A percentile compares a stretch with the other conserved stretches of the same genome.
phyloP scores from a whole-genome alignment of 2,797 vertebrate species.

The Crypturellus tataupa region DNA sequence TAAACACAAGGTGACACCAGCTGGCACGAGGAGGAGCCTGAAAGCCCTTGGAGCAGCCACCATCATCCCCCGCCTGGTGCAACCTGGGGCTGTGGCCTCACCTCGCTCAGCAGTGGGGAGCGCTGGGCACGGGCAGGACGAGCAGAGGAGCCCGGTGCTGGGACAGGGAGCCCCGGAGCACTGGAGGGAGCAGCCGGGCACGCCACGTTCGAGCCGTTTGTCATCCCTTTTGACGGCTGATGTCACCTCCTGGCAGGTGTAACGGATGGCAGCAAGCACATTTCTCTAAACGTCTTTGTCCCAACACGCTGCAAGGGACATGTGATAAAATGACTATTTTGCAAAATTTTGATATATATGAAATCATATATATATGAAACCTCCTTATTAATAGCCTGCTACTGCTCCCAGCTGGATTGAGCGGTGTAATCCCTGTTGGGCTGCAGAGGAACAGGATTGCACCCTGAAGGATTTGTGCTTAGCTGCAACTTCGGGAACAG shows the following conservation, averaged over 20 bases:
- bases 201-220: slow-evolving; percentile 41
- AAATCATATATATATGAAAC: not conserved
- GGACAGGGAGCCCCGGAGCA: slow-evolving; percentile 23
- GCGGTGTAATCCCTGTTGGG: slow-evolving; percentile 33
- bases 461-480: slow-evolving; percentile 73
- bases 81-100: not conserved
- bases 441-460: slow-evolving; percentile 53
- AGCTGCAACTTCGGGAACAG: slow-evolving; percentile 70
- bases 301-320: slow-evolving; percentile 64
- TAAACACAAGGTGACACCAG: not conserved
- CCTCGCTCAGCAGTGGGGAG: not conserved
- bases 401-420: slow-evolving; percentile 64
- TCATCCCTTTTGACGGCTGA: slow-evolving; percentile 53
- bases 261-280: slow-evolving; percentile 61
- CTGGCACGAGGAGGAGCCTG: not conserved
- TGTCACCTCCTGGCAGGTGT: slow-evolving; percentile 52
- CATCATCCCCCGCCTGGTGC: not conserved
- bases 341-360: slow-evolving; percentile 52
- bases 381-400: slow-evolving; percentile 57
- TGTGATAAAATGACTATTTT: slow-evolving; percentile 57
- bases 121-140: not conserved
- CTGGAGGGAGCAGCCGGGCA: slow-evolving; percentile 43
- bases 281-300: slow-evolving; percentile 56
- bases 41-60: not conserved
- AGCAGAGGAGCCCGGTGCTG: slow-evolving; percentile 1